Evolutionary conservation across 2,113 vertebrate species (phyloP).

Genomic region (Scophthalmus maximus): DNA sequence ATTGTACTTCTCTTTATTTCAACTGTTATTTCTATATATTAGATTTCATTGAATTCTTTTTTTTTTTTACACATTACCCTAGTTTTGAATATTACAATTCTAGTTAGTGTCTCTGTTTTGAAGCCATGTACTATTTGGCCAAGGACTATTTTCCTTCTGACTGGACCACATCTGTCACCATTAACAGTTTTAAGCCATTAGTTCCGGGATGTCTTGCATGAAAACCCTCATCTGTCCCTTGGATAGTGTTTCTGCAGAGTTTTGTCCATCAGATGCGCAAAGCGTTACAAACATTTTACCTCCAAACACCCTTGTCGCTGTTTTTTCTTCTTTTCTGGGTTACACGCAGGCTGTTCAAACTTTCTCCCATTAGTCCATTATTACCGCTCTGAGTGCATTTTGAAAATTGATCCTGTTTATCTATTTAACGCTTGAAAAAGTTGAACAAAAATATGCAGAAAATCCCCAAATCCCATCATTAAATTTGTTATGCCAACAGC

Average conservation of each 20-base stretch:
- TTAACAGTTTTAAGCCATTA: constrained; percentile 6
- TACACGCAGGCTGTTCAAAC: constrained; percentile 6
- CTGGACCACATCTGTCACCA: constrained; percentile 10
- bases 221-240: constrained; percentile 9
- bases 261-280: neutral
- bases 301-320: neutral
- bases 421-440: too few relatives aligned
- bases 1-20: too few relatives aligned
- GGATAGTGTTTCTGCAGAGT: neutral
- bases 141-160: neutral
- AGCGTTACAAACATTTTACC: neutral
- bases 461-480: neutral
- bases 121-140: constrained; percentile 1
- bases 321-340: neutral
- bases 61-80: neutral
- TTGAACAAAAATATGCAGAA: too few relatives aligned
- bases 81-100: constrained; percentile 4
- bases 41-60: too few relatives aligned
- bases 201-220: constrained; percentile 7
- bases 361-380: neutral
- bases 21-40: neutral
- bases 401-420: too few relatives aligned
- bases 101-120: neutral
- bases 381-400: too few relatives aligned
- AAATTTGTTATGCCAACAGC: neutral